A percentile compares a stretch with the other conserved stretches of the same genome.
Conservation (phyloP, 2,888 invertebrate species). For the Galeruca laticollis region DNA sequence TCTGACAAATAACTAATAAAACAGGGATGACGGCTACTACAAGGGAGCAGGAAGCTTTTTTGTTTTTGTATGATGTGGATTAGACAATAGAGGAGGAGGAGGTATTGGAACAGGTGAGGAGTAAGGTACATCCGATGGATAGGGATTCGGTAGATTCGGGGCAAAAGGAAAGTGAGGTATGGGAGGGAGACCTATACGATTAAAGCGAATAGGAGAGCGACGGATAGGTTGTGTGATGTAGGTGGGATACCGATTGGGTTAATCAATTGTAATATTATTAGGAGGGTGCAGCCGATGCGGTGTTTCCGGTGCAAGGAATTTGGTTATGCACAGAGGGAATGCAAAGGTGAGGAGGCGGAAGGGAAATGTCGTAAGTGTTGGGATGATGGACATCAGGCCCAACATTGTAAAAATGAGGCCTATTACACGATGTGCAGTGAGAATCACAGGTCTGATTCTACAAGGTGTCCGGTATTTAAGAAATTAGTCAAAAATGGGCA, state of each 20-base stretch:
- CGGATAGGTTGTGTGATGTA: not conserved
- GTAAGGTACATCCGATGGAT: not conserved
- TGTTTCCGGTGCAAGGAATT: conserved; percentile 30
- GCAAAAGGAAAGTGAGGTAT: not conserved
- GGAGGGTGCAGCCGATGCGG: no score
- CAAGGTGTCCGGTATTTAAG: not conserved
- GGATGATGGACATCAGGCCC: not conserved
- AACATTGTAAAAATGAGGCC: no score
- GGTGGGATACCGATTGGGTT: not conserved
- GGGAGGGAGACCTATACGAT: not conserved
- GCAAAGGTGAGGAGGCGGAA: not conserved
- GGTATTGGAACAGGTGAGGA: no score
- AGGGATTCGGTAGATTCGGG: not conserved
- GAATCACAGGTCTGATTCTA: not conserved
- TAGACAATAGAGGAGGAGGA: no score
- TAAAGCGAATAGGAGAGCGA: not conserved
- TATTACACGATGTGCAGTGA: not conserved
- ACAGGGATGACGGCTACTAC: conserved; percentile 2
- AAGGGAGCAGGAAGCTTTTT: not conserved
- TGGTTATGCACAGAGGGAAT: not conserved
- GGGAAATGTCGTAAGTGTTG: not conserved
- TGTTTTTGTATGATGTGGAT: not conserved
- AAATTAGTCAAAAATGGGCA: not conserved
- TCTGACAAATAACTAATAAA: not conserved
- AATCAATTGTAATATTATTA: conserved; percentile 11